Evolutionary conservation across 1,140 invertebrate genomes (phyloP).

Genomic region (Radopholus similis): DNA sequence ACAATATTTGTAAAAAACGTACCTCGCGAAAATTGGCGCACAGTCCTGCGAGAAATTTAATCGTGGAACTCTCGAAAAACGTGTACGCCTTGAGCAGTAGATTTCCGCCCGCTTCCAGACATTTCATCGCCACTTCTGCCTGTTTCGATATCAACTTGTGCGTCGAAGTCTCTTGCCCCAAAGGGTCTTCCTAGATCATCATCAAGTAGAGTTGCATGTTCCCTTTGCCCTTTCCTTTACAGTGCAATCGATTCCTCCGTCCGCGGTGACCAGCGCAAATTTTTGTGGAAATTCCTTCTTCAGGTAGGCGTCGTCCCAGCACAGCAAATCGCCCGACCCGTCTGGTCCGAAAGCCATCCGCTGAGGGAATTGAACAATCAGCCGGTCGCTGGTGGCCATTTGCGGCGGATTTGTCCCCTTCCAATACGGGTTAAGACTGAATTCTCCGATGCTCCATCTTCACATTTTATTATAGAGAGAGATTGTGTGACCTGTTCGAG

Average conservation of each 20-base stretch:
- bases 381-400: not conserved
- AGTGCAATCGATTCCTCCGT: slow-evolving; percentile 47
- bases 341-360: slow-evolving; percentile 32
- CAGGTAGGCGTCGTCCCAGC: not conserved
- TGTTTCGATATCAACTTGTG: not conserved
- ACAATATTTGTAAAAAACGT: not conserved
- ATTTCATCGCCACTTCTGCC: not conserved
- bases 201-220: not conserved
- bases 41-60: slow-evolving; percentile 12
- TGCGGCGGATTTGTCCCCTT: not conserved
- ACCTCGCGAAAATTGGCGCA: slow-evolving; percentile 7
- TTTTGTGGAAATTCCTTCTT: slow-evolving; percentile 1
- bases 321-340: slow-evolving; percentile 27
- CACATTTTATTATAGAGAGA: not conserved
- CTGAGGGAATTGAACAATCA: slow-evolving; percentile 1
- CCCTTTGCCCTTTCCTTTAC: slow-evolving; percentile 22
- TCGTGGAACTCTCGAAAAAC: slow-evolving; percentile 17
- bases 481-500: not conserved
- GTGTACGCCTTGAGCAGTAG: slow-evolving; percentile 46
- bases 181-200: not conserved
- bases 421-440: slow-evolving; percentile 6
- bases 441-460: slow-evolving; percentile 23
- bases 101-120: slow-evolving; percentile 24
- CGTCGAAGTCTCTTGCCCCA: not conserved
- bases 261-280: slow-evolving; percentile 46